phyloP scores from a whole-genome alignment of 2,888 invertebrate genomes.

The Plebejus melissa region DNA sequence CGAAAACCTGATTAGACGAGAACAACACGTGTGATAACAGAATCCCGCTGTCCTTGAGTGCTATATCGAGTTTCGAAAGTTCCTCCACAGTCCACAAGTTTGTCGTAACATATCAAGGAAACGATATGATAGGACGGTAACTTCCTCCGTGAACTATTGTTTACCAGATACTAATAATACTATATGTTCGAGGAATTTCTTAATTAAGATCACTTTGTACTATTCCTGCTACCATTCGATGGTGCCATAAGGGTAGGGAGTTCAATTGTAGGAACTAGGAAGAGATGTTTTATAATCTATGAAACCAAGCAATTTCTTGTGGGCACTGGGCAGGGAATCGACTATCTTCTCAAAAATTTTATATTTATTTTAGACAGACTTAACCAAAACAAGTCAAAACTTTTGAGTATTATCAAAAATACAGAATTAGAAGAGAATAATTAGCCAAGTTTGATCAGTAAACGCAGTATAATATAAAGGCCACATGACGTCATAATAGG shows the following conservation, averaged over 20 bases:
- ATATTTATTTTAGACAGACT: not conserved
- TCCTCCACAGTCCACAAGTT: not conserved
- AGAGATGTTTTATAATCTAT: not conserved
- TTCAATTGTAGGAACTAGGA: not conserved
- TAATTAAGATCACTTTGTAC: not conserved
- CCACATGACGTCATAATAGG: not conserved
- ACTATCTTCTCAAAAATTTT: not conserved
- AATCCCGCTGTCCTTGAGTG: conserved; percentile 17
- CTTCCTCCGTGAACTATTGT: conserved; percentile 8
- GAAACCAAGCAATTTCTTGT: too few relatives aligned
- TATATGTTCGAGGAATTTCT: not conserved
- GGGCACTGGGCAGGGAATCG: too few relatives aligned
- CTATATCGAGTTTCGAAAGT: conserved; percentile 21
- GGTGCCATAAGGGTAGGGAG: not conserved
- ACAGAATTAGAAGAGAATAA: too few relatives aligned
- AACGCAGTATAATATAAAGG: not conserved
- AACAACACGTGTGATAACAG: conserved; percentile 6
- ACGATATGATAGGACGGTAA: not conserved
- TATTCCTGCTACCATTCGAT: not conserved
- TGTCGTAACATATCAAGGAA: conserved; percentile 3
- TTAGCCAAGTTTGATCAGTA: too few relatives aligned
- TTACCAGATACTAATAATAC: not conserved
- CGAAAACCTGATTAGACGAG: conserved; percentile 11
- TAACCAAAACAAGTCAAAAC: not conserved
- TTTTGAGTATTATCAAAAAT: not conserved